Evolutionary conservation across 2,888 invertebrate genomes (phyloP), one percentile per base, ranked within the genome.

Genomic region (Willowsia nigromaculata): DNA sequence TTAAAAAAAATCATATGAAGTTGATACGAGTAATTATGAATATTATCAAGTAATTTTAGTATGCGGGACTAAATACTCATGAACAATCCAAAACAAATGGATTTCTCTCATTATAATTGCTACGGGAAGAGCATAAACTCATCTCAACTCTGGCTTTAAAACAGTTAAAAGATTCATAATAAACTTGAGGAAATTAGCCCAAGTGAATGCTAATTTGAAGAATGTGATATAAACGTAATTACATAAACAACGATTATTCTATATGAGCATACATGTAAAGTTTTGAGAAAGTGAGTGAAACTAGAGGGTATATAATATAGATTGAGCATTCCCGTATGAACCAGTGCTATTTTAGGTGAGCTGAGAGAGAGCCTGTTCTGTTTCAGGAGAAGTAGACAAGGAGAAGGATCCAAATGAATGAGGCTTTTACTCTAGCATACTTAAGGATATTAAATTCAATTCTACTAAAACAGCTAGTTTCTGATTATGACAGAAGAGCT

Each of bases 391-490:
- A 18, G 40, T 15, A 25, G 33, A 33, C 30, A 59, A 65, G 65
- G 56, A 22, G 47, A 82, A 56, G 50, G 81, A 37, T 59, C 62
- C 59, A 84, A 89, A 89, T 89, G 84, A 89, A 89, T 89, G 89
- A 85, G 84, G 85, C 89, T 89, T 89, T 89, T 89, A 89, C 84
- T 89, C 89, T 89, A 9, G 84, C 71, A 89, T 85, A 89, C 89
- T 89, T 85, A 89, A 85, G 84, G 78, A 85, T 89, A 89, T 89
- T 89, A 89, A 89, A 89, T 85, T 89, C 85, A 89, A 85, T 89
- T 89, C 89, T 56, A 27, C 43, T 78, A 85, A 86, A 89, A 84
- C 84, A 84, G 80, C 27, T 78, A 43, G 84, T 85, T 80, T 89
- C 78, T 78, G 89, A 80, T 89, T 89, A 84, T 89, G 89, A 89